phyloP scores from a whole-genome alignment of 2,797 vertebrate species.

The Cuculus canorus region DNA sequence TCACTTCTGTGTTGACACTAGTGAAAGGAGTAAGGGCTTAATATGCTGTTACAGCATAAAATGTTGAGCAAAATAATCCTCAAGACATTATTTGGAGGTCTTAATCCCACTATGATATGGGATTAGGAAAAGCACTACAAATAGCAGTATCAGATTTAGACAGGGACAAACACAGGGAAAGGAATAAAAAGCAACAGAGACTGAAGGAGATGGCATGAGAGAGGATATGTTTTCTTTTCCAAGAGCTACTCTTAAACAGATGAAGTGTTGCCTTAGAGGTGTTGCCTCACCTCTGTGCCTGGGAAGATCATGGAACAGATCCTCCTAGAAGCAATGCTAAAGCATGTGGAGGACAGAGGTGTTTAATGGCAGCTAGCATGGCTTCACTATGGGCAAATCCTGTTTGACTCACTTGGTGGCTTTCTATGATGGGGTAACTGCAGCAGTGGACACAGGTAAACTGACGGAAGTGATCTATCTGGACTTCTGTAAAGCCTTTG shows the following conservation, averaged over 20 bases:
- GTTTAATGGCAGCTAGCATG: too few relatives aligned
- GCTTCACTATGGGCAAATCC: too few relatives aligned
- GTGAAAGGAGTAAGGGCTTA: background rate
- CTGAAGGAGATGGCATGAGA: background rate
- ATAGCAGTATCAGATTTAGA: background rate
- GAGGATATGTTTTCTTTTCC: background rate
- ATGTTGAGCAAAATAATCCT: background rate
- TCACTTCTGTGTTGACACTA: background rate
- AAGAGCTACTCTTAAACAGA: background rate
- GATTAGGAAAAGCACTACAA: background rate
- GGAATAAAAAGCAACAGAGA: background rate
- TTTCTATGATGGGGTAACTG: too few relatives aligned
- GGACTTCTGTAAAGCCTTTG: too few relatives aligned
- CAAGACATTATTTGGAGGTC: background rate
- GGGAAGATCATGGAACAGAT: too few relatives aligned
- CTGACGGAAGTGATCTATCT: too few relatives aligned
- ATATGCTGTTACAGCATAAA: background rate
- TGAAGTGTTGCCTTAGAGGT: background rate
- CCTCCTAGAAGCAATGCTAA: too few relatives aligned
- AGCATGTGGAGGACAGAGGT: too few relatives aligned
- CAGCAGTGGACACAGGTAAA: too few relatives aligned
- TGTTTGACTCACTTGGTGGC: too few relatives aligned
- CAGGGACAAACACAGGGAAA: background rate
- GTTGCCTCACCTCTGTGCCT: too few relatives aligned
- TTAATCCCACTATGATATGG: background rate